Conservation (phyloP, 2,113 vertebrate species). For the Bolborhynchus lineola region DNA sequence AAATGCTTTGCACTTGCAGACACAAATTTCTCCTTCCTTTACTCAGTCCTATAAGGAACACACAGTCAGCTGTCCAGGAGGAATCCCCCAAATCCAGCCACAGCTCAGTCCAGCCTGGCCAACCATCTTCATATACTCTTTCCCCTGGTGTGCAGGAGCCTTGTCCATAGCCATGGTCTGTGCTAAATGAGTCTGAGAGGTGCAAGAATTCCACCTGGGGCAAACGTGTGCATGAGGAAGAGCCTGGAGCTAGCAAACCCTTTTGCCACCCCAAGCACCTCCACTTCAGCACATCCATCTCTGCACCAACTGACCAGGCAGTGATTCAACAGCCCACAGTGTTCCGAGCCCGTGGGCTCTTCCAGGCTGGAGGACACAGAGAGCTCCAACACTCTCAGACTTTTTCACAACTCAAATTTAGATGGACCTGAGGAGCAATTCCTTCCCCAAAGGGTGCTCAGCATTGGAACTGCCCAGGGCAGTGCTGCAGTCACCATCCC, state of each 20-base stretch:
- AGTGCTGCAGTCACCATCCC: neutral
- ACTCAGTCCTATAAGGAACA: neutral
- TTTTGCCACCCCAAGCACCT: neutral
- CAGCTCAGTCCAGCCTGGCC: neutral
- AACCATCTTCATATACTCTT: neutral
- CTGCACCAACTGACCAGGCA: neutral
- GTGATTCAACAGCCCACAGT: rapidly evolving
- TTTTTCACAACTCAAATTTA: neutral
- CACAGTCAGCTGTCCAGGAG: neutral
- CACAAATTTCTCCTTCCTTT: neutral
- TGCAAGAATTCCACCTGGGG: neutral
- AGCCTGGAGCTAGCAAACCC: neutral
- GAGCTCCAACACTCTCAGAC: neutral
- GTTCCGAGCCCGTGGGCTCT: rapidly evolving
- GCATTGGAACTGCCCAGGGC: neutral
- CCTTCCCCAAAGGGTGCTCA: neutral
- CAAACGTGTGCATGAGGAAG: too few species aligned
- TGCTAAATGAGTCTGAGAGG: neutral
- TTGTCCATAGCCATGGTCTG: neutral
- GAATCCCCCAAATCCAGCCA: neutral
- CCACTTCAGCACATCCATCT: neutral
- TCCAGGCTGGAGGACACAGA: neutral
- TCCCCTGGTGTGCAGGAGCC: neutral
- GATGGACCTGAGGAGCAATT: neutral
- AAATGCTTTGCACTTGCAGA: neutral